phyloP scores from a whole-genome alignment of 1,140 invertebrate species.

The Atta cephalotes region DNA sequence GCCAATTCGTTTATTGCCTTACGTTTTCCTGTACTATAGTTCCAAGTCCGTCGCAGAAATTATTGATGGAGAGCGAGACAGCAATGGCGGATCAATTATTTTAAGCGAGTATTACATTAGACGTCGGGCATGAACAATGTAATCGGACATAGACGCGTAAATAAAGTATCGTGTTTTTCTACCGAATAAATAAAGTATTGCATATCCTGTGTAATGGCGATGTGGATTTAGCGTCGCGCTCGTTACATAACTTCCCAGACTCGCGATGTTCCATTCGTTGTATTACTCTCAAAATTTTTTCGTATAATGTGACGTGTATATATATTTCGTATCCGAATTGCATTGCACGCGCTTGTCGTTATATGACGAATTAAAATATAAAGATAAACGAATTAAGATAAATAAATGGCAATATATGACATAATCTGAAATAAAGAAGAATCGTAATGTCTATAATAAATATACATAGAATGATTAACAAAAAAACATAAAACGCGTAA shows the following conservation, averaged over 20 bases:
- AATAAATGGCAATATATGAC: not conserved
- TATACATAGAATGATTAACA: not conserved
- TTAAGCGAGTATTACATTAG: conserved; percentile 14
- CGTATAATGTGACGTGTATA: conserved; percentile 3
- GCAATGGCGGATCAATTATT: not conserved
- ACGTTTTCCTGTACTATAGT: too few species aligned
- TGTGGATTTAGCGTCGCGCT: conserved; percentile 29
- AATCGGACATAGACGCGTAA: conserved; percentile 15
- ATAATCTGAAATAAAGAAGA: not conserved
- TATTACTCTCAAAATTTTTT: conserved; percentile 49
- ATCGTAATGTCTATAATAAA: not conserved
- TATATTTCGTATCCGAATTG: not conserved
- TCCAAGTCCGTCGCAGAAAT: not conserved
- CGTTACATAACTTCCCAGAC: conserved; percentile 47
- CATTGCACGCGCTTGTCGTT: not conserved
- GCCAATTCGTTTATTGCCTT: too few species aligned
- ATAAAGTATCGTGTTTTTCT: conserved; percentile 42
- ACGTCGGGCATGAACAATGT: conserved; percentile 27
- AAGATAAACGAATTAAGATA: conserved; percentile 7
- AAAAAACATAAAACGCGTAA: conserved; percentile 8
- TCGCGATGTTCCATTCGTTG: conserved; percentile 23
- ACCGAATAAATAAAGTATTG: conserved; percentile 48
- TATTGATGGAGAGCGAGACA: not conserved
- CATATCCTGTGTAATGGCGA: conserved; percentile 15
- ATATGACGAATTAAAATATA: not conserved